phyloP scores from a whole-genome alignment of 2,797 vertebrate species.

The Poliocrania exsul region DNA sequence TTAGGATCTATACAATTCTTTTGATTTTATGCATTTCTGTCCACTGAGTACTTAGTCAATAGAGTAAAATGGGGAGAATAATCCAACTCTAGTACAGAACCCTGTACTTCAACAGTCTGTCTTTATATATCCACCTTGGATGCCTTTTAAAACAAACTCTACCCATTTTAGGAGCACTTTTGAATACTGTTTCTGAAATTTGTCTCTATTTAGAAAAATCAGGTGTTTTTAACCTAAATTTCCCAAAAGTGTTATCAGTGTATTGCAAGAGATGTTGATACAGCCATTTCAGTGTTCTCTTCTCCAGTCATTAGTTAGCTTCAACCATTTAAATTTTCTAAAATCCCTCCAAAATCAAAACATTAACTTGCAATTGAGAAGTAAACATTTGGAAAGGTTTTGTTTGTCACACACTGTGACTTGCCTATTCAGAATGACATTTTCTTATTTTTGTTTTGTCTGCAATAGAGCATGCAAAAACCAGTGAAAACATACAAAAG shows the following conservation, averaged over 20 bases:
- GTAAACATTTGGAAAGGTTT: neutral
- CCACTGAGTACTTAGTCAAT: neutral
- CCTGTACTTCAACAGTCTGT: neutral
- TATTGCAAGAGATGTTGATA: neutral
- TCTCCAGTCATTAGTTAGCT: neutral
- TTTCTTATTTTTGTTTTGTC: neutral
- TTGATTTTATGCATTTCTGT: neutral
- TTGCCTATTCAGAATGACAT: neutral
- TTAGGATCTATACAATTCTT: neutral
- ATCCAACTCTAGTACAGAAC: neutral
- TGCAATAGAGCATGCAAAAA: neutral
- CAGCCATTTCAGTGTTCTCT: neutral
- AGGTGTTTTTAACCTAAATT: neutral
- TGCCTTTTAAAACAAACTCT: neutral
- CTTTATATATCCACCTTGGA: neutral
- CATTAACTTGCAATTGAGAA: neutral
- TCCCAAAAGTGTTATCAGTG: neutral
- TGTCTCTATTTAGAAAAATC: neutral
- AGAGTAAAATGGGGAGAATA: neutral
- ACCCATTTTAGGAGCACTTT: neutral
- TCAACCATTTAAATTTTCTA: neutral
- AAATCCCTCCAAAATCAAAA: neutral
- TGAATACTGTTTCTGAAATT: neutral
- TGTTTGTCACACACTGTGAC: neutral
- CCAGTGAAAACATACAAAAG: neutral